Conservation (phyloP, 2,113 vertebrate species). For the Malaclemys terrapin region DNA sequence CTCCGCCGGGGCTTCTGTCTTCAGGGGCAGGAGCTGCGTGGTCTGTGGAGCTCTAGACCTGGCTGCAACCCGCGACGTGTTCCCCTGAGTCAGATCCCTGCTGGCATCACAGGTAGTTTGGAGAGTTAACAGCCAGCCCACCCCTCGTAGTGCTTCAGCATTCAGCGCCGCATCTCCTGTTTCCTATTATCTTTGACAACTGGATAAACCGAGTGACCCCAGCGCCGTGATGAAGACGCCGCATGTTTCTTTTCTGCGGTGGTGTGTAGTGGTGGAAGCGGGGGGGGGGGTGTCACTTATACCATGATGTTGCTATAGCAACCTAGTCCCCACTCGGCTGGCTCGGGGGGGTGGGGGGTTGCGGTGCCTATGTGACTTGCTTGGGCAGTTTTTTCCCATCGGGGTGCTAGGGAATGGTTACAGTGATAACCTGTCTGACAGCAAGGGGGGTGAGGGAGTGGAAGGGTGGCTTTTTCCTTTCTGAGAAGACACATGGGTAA, state of each 20-base stretch:
- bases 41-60: not conserved
- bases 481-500: not conserved
- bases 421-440: not conserved
- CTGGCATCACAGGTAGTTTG: not conserved
- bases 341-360: accelerated
- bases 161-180: not conserved
- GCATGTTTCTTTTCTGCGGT: accelerated
- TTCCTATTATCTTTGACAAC: not conserved
- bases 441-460: not conserved
- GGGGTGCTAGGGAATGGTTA: not conserved
- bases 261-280: not conserved
- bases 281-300: not conserved
- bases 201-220: not conserved
- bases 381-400: not conserved
- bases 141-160: not conserved
- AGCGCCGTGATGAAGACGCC: accelerated
- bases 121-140: accelerated
- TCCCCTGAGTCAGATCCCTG: not conserved
- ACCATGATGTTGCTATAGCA: not conserved
- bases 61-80: not conserved
- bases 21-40: accelerated
- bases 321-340: not conserved
- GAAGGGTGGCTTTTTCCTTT: not conserved
- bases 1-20: not conserved
- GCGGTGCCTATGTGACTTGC: not conserved